Evolutionary conservation across 2,113 vertebrate genomes (phyloP).

Genomic region (Hydropotes inermis): DNA sequence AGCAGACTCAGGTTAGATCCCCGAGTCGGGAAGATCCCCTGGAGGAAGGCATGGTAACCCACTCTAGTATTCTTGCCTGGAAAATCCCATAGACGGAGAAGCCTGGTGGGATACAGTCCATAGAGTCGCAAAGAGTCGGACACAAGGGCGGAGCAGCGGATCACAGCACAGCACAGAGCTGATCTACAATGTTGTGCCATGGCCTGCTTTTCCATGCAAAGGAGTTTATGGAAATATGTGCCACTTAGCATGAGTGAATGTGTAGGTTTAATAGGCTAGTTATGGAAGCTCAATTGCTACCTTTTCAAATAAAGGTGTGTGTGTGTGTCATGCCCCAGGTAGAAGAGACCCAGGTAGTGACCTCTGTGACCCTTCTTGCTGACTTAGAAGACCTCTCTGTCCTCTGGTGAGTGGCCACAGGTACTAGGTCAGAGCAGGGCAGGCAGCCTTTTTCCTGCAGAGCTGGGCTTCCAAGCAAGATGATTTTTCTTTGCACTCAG

Average conservation of each 20-base stretch:
- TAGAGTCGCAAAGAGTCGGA: fast-evolving
- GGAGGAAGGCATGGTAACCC: not conserved
- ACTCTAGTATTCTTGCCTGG: not conserved
- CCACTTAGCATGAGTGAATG: not conserved
- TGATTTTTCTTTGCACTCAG: not conserved
- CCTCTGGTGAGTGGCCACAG: no score
- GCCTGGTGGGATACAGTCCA: not conserved
- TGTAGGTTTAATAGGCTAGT: not conserved
- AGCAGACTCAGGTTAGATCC: not conserved
- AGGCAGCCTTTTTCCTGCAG: not conserved
- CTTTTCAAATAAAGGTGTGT: not conserved
- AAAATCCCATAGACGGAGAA: not conserved
- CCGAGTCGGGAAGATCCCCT: not conserved
- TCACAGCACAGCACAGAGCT: not conserved
- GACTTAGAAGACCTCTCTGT: not conserved
- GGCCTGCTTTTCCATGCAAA: not conserved
- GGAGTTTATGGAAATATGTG: not conserved
- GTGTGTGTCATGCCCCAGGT: not conserved
- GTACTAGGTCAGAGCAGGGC: fast-evolving
- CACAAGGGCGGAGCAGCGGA: fast-evolving
- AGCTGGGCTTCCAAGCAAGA: no score
- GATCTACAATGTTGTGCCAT: not conserved
- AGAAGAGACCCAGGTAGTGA: not conserved
- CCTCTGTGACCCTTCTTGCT: not conserved
- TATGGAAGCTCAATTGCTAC: not conserved